Evolutionary conservation across 1,140 invertebrate genomes (phyloP).

Genomic region (Bombus vancouverensis): DNA sequence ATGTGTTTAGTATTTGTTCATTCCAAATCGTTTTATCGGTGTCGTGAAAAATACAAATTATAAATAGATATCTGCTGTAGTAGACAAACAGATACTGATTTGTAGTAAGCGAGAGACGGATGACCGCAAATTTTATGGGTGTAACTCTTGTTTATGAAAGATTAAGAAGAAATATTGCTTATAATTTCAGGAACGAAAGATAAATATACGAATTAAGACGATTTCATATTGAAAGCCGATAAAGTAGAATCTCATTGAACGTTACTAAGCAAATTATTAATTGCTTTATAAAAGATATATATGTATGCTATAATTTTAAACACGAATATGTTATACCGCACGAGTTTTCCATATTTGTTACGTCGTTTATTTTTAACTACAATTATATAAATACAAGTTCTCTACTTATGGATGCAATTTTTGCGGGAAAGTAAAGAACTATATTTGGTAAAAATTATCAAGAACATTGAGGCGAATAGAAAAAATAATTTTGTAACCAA

Average conservation of each 20-base stretch:
- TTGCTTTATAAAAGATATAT: too few species aligned
- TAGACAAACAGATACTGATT: not conserved
- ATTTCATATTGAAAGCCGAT: too few species aligned
- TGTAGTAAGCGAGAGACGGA: not conserved
- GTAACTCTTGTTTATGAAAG: not conserved
- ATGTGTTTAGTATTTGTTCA: not conserved
- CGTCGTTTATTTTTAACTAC: not conserved
- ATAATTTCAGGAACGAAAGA: not conserved
- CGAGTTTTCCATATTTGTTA: not conserved
- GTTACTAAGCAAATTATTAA: too few species aligned
- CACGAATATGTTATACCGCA: too few species aligned
- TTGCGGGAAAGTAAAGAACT: not conserved
- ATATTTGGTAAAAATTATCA: not conserved
- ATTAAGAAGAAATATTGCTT: not conserved
- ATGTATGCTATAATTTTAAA: too few species aligned
- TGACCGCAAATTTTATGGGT: constrained; percentile 10
- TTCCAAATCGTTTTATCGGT: not conserved
- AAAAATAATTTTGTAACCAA: constrained; percentile 8
- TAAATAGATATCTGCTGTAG: not conserved
- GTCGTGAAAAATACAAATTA: not conserved
- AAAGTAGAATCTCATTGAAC: too few species aligned
- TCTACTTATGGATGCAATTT: too few species aligned
- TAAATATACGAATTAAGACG: not conserved
- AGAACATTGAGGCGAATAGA: not conserved
- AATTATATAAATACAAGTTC: not conserved